Base-by-base conservation (phyloP, 2,797 vertebrate genomes). In the Antrozous pallidus region DNA sequence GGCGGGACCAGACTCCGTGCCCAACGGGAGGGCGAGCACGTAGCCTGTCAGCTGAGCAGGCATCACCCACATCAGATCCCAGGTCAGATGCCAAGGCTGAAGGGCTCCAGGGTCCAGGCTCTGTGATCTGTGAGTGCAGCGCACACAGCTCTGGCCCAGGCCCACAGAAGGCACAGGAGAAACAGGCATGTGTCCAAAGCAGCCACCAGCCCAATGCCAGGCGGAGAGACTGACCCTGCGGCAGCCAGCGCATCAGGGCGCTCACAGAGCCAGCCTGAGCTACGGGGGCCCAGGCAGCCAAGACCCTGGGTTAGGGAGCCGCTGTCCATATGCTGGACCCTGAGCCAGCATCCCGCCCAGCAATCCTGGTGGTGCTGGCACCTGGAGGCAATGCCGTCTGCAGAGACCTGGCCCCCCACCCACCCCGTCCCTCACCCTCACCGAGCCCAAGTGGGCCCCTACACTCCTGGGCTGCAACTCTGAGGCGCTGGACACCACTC, bases 221-320 rank as follows among this genome's bases (percentile, higher is more conserved):
- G 26, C 0, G 24, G 42, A 33, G 31, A 20, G 40, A 42, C 79
- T 17, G 79, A 47, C 38, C 40, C 24, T 31, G 17, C 6, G 1
- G 12, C 65, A 54, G 47, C 26, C 36, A 0, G 81, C 58, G 16
- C 22, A 9, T 11, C 22, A 49, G n/a, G 80, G 36, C 0, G 13
- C 56, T 8, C 0, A 3, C 22, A 42, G 17, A 5, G 38, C 51
- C 2, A 1, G 77, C 18, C 26, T 22, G n/a, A 17, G 1, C 3
- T 26, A 3, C 8, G 0, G 0, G 24, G 0, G 0, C 3, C 82
- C 49, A 7, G 0, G 26, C 0, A 12, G 22, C 73, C 38, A 0
- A 3, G 3, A 16, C 18, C 38, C 2, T 8, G n/a, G 49, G 8
- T 4, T 4, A 2, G n/a, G 2, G 40, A 49, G 45, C 26, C 4